These are phyloP conservation scores for Alligator sinensis DNA, from an alignment of 2,113 vertebrate species.

Conservation along the genomic window DNA sequence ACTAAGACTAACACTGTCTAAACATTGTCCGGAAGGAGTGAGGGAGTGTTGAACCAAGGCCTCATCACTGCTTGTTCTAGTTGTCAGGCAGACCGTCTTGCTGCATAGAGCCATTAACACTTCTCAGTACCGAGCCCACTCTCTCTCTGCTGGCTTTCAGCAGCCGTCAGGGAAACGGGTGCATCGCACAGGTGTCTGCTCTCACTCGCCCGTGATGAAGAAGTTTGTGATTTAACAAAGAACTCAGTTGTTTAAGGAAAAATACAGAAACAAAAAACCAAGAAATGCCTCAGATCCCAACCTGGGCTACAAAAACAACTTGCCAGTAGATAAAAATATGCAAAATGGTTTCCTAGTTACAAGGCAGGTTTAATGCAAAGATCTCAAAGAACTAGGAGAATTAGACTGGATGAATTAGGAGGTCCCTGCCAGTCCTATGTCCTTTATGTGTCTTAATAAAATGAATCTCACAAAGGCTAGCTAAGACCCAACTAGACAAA, in stretches of 20 bases:
- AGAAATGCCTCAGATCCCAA: slow-evolving; percentile 16
- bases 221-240: slow-evolving; percentile 28
- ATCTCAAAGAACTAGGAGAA: slow-evolving; percentile 4
- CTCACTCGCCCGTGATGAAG: slow-evolving; percentile 22
- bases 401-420: slow-evolving; percentile 25
- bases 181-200: slow-evolving; percentile 36
- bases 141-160: neutral
- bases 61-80: neutral
- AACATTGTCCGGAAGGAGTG: neutral
- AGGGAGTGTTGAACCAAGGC: neutral
- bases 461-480: neutral
- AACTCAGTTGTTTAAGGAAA: neutral
- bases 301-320: slow-evolving; percentile 33
- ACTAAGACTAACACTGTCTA: neutral
- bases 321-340: neutral
- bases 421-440: neutral
- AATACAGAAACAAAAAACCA: slow-evolving; percentile 36
- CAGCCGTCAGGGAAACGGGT: neutral
- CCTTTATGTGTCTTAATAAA: slow-evolving; percentile 18
- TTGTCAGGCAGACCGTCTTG: neutral
- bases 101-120: neutral
- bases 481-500: too few relatives aligned
- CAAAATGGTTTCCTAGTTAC: slow-evolving; percentile 42
- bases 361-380: neutral
- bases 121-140: neutral